Evolutionary conservation across 1,140 invertebrate genomes (phyloP).

Genomic region (Oreohelix idahoensis): DNA sequence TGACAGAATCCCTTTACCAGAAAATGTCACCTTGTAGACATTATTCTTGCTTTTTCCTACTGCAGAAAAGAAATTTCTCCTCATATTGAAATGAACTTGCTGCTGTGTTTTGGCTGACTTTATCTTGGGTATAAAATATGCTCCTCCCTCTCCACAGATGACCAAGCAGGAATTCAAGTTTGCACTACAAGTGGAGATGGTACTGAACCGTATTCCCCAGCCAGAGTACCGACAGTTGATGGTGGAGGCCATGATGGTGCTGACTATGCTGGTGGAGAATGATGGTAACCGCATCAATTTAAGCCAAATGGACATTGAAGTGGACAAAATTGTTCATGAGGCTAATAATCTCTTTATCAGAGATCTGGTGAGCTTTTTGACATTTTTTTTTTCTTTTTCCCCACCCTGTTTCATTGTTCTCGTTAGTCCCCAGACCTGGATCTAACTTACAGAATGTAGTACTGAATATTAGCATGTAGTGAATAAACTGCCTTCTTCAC

Average conservation of each 20-base stretch:
- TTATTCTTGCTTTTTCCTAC: no score
- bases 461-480: no score
- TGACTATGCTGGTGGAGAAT: constrained; percentile 84
- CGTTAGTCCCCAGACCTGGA: no score
- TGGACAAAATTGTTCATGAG: constrained; percentile 93
- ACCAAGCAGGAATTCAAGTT: constrained; percentile 98
- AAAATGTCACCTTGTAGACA: no score
- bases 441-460: no score
- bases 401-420: background rate
- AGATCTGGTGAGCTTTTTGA: constrained; percentile 84
- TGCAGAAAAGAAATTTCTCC: no score
- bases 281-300: constrained; percentile 81
- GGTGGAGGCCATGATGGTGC: constrained; percentile 96
- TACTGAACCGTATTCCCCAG: constrained; percentile 96
- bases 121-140: background rate
- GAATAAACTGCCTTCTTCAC: no score
- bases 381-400: no score
- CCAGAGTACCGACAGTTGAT: constrained; percentile 98
- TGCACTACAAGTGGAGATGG: constrained; percentile 96
- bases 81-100: no score
- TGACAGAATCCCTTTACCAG: no score
- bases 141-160: constrained; percentile 78
- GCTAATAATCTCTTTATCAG: constrained; percentile 96
- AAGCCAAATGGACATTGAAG: constrained; percentile 83
- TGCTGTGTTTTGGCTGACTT: no score